Evolutionary conservation across 2,888 invertebrate genomes (phyloP).

Genomic region (Mimumesa dahlbomi): DNA sequence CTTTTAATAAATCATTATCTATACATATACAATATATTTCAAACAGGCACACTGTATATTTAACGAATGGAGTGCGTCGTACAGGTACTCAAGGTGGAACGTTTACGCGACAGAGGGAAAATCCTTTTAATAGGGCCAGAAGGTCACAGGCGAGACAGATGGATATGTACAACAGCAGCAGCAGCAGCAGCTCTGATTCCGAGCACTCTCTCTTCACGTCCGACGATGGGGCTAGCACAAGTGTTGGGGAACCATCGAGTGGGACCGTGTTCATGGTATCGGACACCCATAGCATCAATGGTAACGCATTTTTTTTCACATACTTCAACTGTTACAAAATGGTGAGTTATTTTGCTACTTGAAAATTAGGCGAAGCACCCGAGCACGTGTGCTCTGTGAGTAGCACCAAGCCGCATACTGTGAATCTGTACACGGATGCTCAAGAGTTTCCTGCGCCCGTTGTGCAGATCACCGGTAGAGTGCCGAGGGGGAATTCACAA

Average conservation of each 20-base stretch:
- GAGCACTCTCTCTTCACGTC: conserved; percentile 37
- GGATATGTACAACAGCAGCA: conserved; percentile 62
- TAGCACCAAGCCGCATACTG: conserved; percentile 71
- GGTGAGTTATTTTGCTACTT: conserved; percentile 11
- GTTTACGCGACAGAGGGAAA: conserved; percentile 84
- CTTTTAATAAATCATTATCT: too few species aligned
- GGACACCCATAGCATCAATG: conserved; percentile 77
- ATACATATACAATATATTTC: too few species aligned
- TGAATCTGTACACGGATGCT: conserved; percentile 67
- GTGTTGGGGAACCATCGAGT: conserved; percentile 64
- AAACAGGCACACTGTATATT: too few species aligned
- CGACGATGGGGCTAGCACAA: conserved; percentile 57
- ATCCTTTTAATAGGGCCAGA: conserved; percentile 81
- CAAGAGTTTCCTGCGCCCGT: conserved; percentile 66
- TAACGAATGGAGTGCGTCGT: neutral
- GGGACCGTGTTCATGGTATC: conserved; percentile 71
- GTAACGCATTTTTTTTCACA: conserved; percentile 53
- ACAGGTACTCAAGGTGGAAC: conserved; percentile 84
- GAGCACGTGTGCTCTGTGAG: conserved; percentile 71
- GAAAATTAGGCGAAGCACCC: conserved; percentile 70
- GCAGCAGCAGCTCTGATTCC: conserved; percentile 68
- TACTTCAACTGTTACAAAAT: neutral
- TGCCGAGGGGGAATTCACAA: conserved; percentile 33
- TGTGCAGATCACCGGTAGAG: conserved; percentile 50
- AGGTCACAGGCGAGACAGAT: conserved; percentile 60